phyloP scores from a whole-genome alignment of 2,797 vertebrate genomes.

The Anniella stebbinsi region DNA sequence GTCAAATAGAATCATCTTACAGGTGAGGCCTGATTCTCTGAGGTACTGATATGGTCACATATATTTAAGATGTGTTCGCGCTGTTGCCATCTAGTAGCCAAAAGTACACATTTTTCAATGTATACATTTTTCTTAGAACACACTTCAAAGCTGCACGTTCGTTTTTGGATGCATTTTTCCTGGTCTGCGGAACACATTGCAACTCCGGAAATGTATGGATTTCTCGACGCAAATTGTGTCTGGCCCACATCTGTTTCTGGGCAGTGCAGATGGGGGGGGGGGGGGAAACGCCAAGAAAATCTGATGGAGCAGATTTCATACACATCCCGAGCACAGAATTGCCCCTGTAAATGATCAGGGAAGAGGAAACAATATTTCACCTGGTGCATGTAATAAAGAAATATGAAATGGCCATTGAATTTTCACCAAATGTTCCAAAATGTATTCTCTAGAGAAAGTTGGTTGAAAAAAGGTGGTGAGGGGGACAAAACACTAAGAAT shows the following conservation, averaged over 20 bases:
- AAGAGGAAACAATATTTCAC: not conserved
- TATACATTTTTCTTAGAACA: too few relatives aligned
- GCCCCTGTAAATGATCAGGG: not conserved
- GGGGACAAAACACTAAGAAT: not conserved
- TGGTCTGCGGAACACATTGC: too few relatives aligned
- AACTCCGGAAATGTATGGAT: too few relatives aligned
- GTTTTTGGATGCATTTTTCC: too few relatives aligned
- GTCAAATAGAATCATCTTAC: not conserved
- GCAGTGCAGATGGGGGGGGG: too few relatives aligned
- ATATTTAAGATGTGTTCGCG: not conserved
- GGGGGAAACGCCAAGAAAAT: too few relatives aligned
- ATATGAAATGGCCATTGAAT: not conserved
- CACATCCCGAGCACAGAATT: not conserved
- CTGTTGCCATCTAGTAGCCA: too few relatives aligned
- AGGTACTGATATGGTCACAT: not conserved
- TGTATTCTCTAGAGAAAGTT: not conserved
- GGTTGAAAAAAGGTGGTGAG: not conserved
- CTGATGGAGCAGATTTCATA: too few relatives aligned
- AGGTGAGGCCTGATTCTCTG: not conserved
- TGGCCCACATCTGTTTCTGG: too few relatives aligned
- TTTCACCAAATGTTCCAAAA: conserved; percentile 19
- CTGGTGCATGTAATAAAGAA: conserved; percentile 1
- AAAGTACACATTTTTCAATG: too few relatives aligned
- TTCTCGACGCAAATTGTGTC: too few relatives aligned
- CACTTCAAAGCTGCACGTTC: too few relatives aligned